Evolutionary conservation across 2,113 vertebrate genomes (phyloP).

Genomic region (Corydoras maculifer): DNA sequence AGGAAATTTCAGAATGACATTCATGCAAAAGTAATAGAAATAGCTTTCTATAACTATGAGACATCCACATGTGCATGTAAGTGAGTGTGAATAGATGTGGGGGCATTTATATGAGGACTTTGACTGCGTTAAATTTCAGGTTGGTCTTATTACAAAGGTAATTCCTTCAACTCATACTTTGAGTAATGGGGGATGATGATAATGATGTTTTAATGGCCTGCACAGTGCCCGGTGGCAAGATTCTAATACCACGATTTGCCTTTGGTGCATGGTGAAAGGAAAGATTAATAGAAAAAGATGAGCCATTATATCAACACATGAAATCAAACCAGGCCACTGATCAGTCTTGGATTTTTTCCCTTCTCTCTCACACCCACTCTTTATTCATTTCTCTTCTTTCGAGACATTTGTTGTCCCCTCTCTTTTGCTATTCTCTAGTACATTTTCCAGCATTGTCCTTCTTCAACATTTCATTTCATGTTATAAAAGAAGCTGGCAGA

Average conservation of each 20-base stretch:
- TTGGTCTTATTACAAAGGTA: constrained; percentile 68
- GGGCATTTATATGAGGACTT: constrained; percentile 21
- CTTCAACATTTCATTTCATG: constrained; percentile 43
- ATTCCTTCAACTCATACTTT: constrained; percentile 64
- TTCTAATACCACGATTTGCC: constrained; percentile 61
- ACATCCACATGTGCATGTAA: constrained; percentile 17
- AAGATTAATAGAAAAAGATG: constrained; percentile 67
- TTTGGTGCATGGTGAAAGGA: constrained; percentile 50
- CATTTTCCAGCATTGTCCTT: constrained; percentile 43
- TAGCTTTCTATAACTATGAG: constrained; percentile 17
- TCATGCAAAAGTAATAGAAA: constrained; percentile 12
- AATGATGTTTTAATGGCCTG: constrained; percentile 70
- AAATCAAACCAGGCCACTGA: constrained; percentile 61
- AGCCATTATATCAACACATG: constrained; percentile 58
- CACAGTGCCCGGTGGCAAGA: constrained; percentile 64
- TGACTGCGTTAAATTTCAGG: constrained; percentile 50
- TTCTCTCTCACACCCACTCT: constrained; percentile 9
- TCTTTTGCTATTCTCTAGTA: constrained; percentile 3
- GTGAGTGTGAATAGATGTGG: constrained; percentile 9
- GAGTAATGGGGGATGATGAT: constrained; percentile 63
- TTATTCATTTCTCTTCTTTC: constrained; percentile 13
- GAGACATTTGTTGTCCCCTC: constrained; percentile 22
- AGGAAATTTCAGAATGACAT: constrained; percentile 5
- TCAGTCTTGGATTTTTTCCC: constrained; percentile 45
- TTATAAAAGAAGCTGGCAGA: constrained; percentile 55